Conservation (phyloP, 2,113 vertebrate species). For the Puntigrus tetrazona region DNA sequence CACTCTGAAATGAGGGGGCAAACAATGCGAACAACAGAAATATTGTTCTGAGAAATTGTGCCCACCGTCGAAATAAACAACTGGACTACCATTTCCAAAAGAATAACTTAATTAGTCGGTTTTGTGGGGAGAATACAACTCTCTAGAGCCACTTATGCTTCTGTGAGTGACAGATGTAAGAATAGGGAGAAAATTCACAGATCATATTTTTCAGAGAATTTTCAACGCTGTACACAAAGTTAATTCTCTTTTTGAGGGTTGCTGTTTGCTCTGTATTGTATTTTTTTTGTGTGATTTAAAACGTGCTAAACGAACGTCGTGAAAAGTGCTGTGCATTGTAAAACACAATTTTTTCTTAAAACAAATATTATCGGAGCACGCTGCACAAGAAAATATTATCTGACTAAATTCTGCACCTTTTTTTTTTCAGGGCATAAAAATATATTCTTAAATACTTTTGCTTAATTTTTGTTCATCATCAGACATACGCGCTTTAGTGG, state of each 20-base stretch:
- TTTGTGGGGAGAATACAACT: slow-evolving; percentile 23
- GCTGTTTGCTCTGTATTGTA: not conserved
- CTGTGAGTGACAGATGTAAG: not conserved
- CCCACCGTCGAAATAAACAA: slow-evolving; percentile 18
- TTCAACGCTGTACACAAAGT: not conserved
- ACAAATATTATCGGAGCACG: not conserved
- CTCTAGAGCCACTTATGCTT: slow-evolving; percentile 26
- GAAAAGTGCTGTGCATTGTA: not conserved
- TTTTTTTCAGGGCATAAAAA: not conserved
- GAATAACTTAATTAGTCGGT: slow-evolving; percentile 20
- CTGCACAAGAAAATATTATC: too few relatives aligned
- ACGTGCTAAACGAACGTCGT: not conserved
- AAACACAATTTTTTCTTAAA: not conserved
- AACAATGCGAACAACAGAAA: slow-evolving; percentile 39
- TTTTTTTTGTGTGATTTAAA: not conserved
- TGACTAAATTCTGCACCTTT: too few relatives aligned
- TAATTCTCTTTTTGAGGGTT: not conserved
- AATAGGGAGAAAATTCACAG: not conserved
- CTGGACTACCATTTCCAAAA: not conserved
- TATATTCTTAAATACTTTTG: not conserved
- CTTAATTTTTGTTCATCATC: not conserved
- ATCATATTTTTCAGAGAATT: slow-evolving; percentile 5
- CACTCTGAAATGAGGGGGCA: slow-evolving; percentile 44
- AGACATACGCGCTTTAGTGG: not conserved
- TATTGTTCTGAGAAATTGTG: slow-evolving; percentile 38